These are phyloP conservation scores for Heterodera filipjevi DNA, from an alignment of 2,888 invertebrate species.

Conservation along the genomic window DNA sequence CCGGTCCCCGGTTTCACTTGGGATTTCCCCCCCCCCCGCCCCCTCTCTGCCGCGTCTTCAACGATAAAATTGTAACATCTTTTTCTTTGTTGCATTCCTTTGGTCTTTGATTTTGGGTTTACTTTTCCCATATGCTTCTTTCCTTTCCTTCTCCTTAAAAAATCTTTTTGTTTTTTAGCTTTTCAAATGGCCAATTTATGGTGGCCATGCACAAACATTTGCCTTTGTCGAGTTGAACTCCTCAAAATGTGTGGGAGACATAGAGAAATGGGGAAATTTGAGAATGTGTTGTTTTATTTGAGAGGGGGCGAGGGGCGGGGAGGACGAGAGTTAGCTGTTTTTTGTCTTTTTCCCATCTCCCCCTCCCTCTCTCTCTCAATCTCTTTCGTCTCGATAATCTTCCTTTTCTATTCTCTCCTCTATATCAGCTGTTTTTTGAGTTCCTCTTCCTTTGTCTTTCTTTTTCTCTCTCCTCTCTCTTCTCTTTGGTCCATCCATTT, in stretches of 20 bases:
- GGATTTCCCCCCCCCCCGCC: no score
- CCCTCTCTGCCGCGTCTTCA: no score
- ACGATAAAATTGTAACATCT: no score
- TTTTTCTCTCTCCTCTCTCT: neutral
- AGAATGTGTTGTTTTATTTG: neutral
- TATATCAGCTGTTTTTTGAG: conserved; percentile 1
- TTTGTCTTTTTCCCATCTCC: neutral
- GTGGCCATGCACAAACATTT: neutral
- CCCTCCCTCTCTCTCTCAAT: neutral
- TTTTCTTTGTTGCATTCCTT: neutral
- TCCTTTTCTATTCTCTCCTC: no score
- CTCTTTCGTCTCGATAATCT: neutral
- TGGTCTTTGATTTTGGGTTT: neutral
- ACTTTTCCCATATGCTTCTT: neutral
- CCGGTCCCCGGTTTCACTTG: no score
- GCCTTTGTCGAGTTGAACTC: neutral
- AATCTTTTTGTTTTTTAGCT: neutral
- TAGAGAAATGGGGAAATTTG: neutral
- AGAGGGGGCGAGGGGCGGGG: neutral
- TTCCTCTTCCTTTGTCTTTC: neutral
- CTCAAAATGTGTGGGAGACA: neutral
- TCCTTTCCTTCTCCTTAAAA: neutral
- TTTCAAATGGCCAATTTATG: neutral
- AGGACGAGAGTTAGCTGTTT: neutral
- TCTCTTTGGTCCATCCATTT: no score